Percentiles rank a stretch among this genome's conserved stretches.
Evolutionary conservation across 2,113 vertebrate genomes (phyloP).

Genomic region (Pelusios castaneus): DNA sequence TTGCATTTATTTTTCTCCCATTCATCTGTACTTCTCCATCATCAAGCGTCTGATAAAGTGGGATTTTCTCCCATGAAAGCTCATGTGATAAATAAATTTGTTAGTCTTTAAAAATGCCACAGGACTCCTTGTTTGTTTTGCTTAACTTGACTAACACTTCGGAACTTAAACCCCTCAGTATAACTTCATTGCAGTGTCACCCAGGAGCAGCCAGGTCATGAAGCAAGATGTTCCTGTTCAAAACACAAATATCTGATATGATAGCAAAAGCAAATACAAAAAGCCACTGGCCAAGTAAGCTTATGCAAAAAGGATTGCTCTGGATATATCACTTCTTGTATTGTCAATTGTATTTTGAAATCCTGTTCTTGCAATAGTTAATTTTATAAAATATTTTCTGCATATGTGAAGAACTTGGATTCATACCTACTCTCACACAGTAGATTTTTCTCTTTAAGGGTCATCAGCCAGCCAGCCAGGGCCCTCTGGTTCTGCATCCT

Average conservation of each 20-base stretch:
- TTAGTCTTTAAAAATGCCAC: too few relatives aligned
- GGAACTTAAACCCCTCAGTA: background rate
- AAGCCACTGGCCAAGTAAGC: background rate
- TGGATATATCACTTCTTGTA: background rate
- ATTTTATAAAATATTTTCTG: constrained; percentile 1
- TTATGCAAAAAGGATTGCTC: background rate
- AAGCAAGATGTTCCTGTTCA: too few relatives aligned
- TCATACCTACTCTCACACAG: background rate
- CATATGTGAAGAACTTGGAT: background rate
- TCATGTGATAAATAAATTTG: too few relatives aligned
- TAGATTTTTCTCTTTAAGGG: background rate
- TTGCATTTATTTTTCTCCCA: too few relatives aligned
- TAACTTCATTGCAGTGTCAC: background rate
- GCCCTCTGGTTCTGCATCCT: background rate
- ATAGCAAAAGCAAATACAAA: background rate
- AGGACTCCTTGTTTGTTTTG: too few relatives aligned
- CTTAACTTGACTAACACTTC: too few relatives aligned
- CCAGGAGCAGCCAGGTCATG: too few relatives aligned
- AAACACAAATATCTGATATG: background rate
- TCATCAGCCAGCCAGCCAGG: background rate
- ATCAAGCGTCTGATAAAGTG: too few relatives aligned
- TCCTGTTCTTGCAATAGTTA: background rate
- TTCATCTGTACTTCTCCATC: too few relatives aligned
- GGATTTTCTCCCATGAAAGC: too few relatives aligned
- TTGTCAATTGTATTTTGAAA: background rate